Evolutionary conservation across 2,113 vertebrate species (phyloP).

Genomic region (Neodon shergylaensis): DNA sequence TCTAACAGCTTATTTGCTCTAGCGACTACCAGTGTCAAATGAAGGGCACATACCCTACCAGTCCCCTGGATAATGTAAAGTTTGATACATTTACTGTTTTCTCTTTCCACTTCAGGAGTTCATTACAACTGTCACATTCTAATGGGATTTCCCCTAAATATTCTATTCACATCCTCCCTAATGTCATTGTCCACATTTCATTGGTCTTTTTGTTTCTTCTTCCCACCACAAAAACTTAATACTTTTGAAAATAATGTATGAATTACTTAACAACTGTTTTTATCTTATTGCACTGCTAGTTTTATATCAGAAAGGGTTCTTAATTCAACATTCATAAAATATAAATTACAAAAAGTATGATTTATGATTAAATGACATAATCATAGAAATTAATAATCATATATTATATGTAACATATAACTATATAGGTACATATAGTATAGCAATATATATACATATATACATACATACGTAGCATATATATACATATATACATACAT

Average conservation of each 20-base stretch:
- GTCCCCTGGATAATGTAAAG: rapidly evolving
- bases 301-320: not conserved
- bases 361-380: not conserved
- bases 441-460: not conserved
- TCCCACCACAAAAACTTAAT: not conserved
- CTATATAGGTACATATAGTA: not conserved
- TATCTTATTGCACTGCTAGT: not conserved
- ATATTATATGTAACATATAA: not conserved
- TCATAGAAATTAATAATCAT: not conserved
- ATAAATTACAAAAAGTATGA: not conserved
- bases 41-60: no score
- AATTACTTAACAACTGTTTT: not conserved
- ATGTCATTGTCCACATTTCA: no score
- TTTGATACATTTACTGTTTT: not conserved
- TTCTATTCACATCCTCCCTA: not conserved
- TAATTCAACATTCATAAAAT: not conserved
- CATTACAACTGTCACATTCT: not conserved
- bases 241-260: not conserved
- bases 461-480: no score
- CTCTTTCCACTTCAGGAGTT: not conserved
- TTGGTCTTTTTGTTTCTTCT: rapidly evolving
- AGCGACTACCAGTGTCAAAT: no score
- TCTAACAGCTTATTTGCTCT: no score
- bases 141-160: no score
- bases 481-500: not conserved